Evolutionary conservation across 30 jellyfish, hydroid and myxozoan genomes (phyloP).

Genomic region (Aurelia sp.): DNA sequence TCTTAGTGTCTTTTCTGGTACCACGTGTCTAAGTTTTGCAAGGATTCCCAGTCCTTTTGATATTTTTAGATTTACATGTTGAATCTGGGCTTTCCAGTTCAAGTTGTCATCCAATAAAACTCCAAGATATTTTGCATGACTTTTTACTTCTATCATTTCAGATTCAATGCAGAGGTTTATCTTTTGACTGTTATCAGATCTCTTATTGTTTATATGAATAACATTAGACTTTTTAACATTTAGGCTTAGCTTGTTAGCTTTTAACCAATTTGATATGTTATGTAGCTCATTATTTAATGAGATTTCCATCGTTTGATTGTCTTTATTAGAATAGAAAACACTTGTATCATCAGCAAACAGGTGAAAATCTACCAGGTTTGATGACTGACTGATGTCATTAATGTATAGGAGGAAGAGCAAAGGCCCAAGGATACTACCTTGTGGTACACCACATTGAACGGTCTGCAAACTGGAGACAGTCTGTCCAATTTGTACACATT

Average conservation of each 20-base stretch:
- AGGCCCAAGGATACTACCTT: slow-evolving; percentile 20
- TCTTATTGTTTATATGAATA: too few species aligned
- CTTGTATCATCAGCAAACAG: too few species aligned
- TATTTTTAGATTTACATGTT: slow-evolving; percentile 14
- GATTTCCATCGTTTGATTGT: too few species aligned
- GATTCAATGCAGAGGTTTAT: background rate
- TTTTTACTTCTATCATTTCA: background rate
- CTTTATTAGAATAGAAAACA: too few species aligned
- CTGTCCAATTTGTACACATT: background rate
- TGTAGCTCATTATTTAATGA: too few species aligned
- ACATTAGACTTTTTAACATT: too few species aligned
- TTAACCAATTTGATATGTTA: too few species aligned
- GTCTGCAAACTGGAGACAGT: background rate
- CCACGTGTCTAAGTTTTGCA: slow-evolving; percentile 15
- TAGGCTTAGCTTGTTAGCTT: too few species aligned
- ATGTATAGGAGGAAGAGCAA: slow-evolving; percentile 8
- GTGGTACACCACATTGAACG: slow-evolving; percentile 6
- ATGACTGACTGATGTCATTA: background rate
- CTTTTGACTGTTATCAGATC: background rate
- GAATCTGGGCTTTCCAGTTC: slow-evolving; percentile 36
- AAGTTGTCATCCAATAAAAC: slow-evolving; percentile 24
- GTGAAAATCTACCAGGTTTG: too few species aligned
- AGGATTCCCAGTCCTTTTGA: background rate
- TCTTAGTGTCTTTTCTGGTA: slow-evolving; percentile 19
- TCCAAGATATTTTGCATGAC: slow-evolving; percentile 28